Percentiles rank a stretch among this genome's conserved stretches.
These are phyloP conservation scores for Caenorhabditis imperialis DNA, from an alignment of 2,888 invertebrate genomes.

Conservation along the genomic window DNA sequence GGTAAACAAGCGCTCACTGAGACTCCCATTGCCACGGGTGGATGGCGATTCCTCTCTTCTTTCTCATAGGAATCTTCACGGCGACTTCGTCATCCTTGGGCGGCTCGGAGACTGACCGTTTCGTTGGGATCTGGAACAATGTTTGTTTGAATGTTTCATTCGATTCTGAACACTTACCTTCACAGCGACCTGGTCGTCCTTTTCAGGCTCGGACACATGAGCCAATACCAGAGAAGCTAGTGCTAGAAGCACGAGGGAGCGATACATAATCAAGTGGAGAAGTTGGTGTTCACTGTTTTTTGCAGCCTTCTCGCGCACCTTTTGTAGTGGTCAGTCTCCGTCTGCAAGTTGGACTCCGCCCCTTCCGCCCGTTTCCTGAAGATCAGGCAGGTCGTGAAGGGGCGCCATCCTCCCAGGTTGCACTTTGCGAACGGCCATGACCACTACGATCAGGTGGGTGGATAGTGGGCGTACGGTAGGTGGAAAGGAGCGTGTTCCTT, in stretches of 20 bases:
- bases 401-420: conserved; percentile 37
- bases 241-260: conserved; percentile 28
- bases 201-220: conserved; percentile 32
- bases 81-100: conserved; percentile 36
- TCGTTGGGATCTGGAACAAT: conserved; percentile 29
- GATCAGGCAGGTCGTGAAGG: conserved; percentile 35
- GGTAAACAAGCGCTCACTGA: conserved; percentile 43
- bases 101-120: conserved; percentile 44
- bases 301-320: conserved; percentile 33
- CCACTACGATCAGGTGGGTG: conserved; percentile 43
- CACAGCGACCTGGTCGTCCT: conserved; percentile 44
- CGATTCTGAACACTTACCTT: conserved; percentile 17
- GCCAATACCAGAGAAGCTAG: conserved; percentile 15
- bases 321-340: conserved; percentile 37
- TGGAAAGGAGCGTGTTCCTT: conserved; percentile 12
- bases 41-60: conserved; percentile 55
- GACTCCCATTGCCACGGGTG: conserved; percentile 60
- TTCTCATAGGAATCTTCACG: conserved; percentile 49
- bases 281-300: conserved; percentile 26
- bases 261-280: conserved; percentile 36
- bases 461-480: conserved; percentile 14
- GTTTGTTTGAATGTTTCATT: neutral
- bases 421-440: conserved; percentile 55
- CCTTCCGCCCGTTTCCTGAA: conserved; percentile 54
- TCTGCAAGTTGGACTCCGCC: conserved; percentile 39